phyloP scores from a whole-genome alignment of 2,888 invertebrate genomes.

The Lagria hirta region DNA sequence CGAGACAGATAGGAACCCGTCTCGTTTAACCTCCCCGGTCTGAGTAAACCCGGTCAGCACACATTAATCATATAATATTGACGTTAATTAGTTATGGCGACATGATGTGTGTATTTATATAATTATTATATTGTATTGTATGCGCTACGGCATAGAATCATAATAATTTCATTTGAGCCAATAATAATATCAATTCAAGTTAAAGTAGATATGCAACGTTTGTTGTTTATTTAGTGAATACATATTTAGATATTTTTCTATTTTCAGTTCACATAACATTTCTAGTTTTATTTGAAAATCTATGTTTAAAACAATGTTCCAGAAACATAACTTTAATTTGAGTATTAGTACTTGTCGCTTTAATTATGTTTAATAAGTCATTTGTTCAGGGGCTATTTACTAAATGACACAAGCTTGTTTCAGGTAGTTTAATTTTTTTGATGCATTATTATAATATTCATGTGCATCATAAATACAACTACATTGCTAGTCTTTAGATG shows the following conservation, averaged over 20 bases:
- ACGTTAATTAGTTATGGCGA: constrained; percentile 52
- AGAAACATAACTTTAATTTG: too few species aligned
- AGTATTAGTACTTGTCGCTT: too few species aligned
- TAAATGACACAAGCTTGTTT: too few species aligned
- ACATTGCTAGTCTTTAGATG: too few species aligned
- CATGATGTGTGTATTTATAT: constrained; percentile 52
- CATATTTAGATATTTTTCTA: too few species aligned
- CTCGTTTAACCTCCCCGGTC: constrained; percentile 35
- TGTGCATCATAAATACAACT: constrained; percentile 1
- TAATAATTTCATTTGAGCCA: constrained; percentile 49
- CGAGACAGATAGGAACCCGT: constrained; percentile 33
- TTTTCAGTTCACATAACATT: too few species aligned
- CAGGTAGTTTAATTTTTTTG: too few species aligned
- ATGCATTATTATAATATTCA: neutral
- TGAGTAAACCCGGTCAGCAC: constrained; percentile 41
- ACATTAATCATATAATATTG: constrained; percentile 51
- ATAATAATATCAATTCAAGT: constrained; percentile 43
- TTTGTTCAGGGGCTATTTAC: too few species aligned
- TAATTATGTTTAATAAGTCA: too few species aligned
- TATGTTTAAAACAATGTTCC: too few species aligned
- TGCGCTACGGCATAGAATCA: constrained; percentile 41
- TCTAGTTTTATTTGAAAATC: too few species aligned
- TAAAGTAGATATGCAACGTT: constrained; percentile 38
- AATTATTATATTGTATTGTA: constrained; percentile 53
- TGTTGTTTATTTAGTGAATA: constrained; percentile 37